Evolutionary conservation across 2,797 vertebrate genomes (phyloP), one percentile per base, ranked within the genome.

Genomic region (Argentina silus): DNA sequence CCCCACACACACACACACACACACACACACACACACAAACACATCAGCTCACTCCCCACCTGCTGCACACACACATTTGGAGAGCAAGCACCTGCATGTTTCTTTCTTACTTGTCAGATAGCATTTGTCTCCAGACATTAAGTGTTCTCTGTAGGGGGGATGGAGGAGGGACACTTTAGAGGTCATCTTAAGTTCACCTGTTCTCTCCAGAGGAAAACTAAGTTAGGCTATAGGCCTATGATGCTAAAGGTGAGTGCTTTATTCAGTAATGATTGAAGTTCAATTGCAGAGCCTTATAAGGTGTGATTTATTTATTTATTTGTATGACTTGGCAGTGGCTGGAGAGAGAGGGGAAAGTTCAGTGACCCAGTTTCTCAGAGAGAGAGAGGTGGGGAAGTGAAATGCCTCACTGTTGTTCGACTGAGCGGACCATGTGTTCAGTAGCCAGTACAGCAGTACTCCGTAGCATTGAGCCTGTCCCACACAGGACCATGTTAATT

Each of bases 321-420:
- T 59, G 17, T 59, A 59, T 23, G 21, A 21, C 19, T 7, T 66
- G 44, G 19, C 45, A 23, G 21, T 3, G 11, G n/a, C 1, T 3
- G 53, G 50, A 47, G 67, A 68, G 48, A 1, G 17, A 36, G 15
- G 1, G 42, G 43, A 72, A 70, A 70, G 19, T 75, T 53, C 27
- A 62, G 42, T 51, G 56, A 47, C 59, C 19, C n/a, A 1, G 23
- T 74, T 78, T 74, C 60, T 19, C 62, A 36, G 61, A 44, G 7
- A 65, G n/a, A 44, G 43, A 19, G 63, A 65, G 63, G 72, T 69
- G 74, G 66, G 76, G 8, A 11, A 59, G 56, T 61, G 79, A 81
- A 83, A 81, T 76, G 65, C 61, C 80, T 75, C 78, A 74, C 75
- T 55, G 77, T 69, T 63, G 67, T 69, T 77, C 80, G 53, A 67